Conservation (phyloP, 2,797 vertebrate species). For the Numenius phaeopus region DNA sequence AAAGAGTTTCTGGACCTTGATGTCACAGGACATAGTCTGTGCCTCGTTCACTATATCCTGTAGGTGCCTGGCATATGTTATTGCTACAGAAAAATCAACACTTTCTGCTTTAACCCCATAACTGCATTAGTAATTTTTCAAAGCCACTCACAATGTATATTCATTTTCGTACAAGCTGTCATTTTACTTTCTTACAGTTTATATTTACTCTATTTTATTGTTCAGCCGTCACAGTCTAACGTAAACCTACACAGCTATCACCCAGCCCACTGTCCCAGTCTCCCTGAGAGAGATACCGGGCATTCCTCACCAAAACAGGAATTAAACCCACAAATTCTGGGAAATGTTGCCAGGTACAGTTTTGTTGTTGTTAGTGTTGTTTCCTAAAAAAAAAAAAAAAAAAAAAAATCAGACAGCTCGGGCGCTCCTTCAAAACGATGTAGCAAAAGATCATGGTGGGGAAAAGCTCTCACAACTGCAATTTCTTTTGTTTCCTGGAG, state of each 20-base stretch:
- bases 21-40: constrained; percentile 73
- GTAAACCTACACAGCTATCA: constrained; percentile 27
- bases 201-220: constrained; percentile 15
- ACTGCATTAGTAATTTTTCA: constrained; percentile 66
- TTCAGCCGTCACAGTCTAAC: not conserved
- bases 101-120: constrained; percentile 64
- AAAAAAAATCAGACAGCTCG: constrained; percentile 44
- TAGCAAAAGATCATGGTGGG: constrained; percentile 62
- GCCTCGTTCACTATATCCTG: constrained; percentile 59
- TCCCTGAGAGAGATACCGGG: constrained; percentile 7
- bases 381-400: not conserved
- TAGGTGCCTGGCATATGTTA: constrained; percentile 66
- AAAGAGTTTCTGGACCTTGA: constrained; percentile 78
- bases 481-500: constrained; percentile 84
- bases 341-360: constrained; percentile 42
- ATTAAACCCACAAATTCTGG: constrained; percentile 25
- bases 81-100: constrained; percentile 66
- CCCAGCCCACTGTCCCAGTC: constrained; percentile 57
- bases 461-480: constrained; percentile 68
- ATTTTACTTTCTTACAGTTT: constrained; percentile 54
- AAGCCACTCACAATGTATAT: constrained; percentile 26
- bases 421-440: constrained; percentile 63
- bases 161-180: constrained; percentile 52
- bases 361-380: not conserved
- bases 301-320: constrained; percentile 52